Evolutionary conservation across 2,797 vertebrate genomes (phyloP), one percentile per base, ranked within the genome.

Genomic region (Atherinosoma microstoma): DNA sequence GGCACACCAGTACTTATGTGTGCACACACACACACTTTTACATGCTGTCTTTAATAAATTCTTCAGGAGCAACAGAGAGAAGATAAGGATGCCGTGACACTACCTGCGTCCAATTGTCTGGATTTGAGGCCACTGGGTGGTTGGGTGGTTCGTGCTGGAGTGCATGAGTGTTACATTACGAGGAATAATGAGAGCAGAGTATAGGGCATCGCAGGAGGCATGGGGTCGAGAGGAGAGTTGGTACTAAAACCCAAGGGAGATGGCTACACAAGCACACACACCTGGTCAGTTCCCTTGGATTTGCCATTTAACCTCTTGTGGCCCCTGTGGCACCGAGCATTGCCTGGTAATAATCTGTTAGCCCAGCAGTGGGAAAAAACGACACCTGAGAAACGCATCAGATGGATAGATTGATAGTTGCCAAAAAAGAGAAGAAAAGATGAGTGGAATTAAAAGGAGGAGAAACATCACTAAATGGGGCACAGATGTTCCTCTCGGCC

Each of bases 161-260:
- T 89, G 92, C 88, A 93, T 88, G 82, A 91, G 94, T 83, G 91
- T 92, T 90, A 91, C 83, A 90, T 93, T 91, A 92, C 56, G 76
- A 89, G 92, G 94, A 95, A 95, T 97, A 95, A 94, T 92, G 92
- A 93, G 90, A 92, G 89, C 90, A 88, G 80, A 68, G 68, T 58
- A 89, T 89, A 81, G 92, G 90, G 92, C 94, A 88, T 90, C 85
- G 83, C 88, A 69, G 71, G 87, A 90, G 88, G 91, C 80, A 42
- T 84, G 69, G 89, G 74, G 88, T 78, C 84, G 86, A 89, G 91
- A 94, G 95, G 82, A 87, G 86, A 66, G 80, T 32, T 36, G 40
- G 77, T 38, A 73, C 42, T 73, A 59, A 79, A 67, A 59, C 80
- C 76, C 85, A 27, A 34, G 87, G 76, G 88, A 84, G 65, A 53